Evolutionary conservation across 1,140 invertebrate genomes (phyloP).

Genomic region (Drosophila teissieri): DNA sequence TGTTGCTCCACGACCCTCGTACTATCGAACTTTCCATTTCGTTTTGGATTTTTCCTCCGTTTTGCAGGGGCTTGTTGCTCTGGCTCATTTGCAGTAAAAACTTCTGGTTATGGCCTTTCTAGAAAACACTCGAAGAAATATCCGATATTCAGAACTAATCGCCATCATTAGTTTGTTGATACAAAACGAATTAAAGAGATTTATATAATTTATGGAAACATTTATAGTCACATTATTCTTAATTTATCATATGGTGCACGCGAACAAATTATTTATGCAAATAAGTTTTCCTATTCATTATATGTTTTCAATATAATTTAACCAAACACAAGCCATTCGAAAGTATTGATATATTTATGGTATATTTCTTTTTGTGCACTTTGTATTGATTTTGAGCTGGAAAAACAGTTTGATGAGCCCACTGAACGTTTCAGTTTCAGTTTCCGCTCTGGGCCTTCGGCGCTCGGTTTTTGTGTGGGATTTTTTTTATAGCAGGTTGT

Average conservation of each 20-base stretch:
- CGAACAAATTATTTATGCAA: no score
- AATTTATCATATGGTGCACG: no score
- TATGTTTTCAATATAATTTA: no score
- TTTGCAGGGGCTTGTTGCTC: slow-evolving; percentile 17
- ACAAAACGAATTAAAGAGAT: background rate
- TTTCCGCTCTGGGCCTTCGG: slow-evolving; percentile 12
- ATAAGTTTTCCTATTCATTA: no score
- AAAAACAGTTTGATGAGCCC: slow-evolving; percentile 46
- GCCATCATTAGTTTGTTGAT: no score
- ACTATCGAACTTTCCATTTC: slow-evolving; percentile 44
- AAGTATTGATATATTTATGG: no score
- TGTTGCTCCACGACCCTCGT: slow-evolving; percentile 44
- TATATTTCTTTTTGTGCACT: slow-evolving; percentile 11
- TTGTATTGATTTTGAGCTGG: slow-evolving; percentile 61
- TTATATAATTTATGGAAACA: background rate
- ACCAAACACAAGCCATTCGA: background rate
- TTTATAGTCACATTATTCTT: no score
- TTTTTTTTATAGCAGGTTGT: slow-evolving; percentile 55
- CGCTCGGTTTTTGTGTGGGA: slow-evolving; percentile 4
- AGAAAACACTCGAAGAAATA: slow-evolving; percentile 13
- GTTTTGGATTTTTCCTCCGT: slow-evolving; percentile 25
- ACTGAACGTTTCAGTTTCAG: slow-evolving; percentile 28
- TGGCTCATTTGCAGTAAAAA: slow-evolving; percentile 73
- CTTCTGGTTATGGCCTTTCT: slow-evolving; percentile 38
- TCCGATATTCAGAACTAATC: background rate